Percentiles rank a stretch among this genome's conserved stretches.
Evolutionary conservation across 2,797 vertebrate species (phyloP).

Genomic region (Aldrovandia affinis): DNA sequence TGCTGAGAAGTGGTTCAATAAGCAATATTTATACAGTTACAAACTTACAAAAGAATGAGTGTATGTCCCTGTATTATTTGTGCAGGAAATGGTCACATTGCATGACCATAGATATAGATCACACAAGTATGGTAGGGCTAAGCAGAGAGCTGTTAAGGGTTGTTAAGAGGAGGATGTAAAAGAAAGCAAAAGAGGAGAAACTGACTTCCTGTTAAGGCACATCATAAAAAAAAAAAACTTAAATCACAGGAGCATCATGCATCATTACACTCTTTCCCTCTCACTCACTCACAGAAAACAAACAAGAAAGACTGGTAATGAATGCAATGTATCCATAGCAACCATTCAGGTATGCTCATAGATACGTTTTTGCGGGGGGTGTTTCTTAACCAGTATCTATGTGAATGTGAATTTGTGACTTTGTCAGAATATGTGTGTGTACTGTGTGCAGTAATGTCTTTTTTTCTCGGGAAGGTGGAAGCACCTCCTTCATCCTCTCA

Average conservation of each 20-base stretch:
- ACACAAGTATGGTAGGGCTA: neutral
- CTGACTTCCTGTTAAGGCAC: slow-evolving; percentile 37
- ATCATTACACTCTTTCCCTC: slow-evolving; percentile 22
- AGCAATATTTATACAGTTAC: neutral
- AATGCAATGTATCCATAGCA: slow-evolving; percentile 13
- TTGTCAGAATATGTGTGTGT: neutral
- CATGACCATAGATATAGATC: neutral
- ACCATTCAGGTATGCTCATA: slow-evolving; percentile 14
- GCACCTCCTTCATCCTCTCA: slow-evolving; percentile 28
- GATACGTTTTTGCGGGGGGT: slow-evolving; percentile 55
- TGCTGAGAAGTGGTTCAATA: neutral
- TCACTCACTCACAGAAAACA: slow-evolving; percentile 19
- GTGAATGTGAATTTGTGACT: slow-evolving; percentile 43
- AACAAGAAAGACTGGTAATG: slow-evolving; percentile 29
- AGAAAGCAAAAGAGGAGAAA: slow-evolving; percentile 44
- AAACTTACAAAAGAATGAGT: neutral
- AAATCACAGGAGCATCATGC: slow-evolving; percentile 55
- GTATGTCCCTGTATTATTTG: neutral
- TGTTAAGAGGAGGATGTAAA: slow-evolving; percentile 23
- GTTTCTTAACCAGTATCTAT: slow-evolving; percentile 53
- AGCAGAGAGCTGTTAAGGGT: neutral
- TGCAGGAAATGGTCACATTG: neutral
- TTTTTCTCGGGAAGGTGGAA: slow-evolving; percentile 47
- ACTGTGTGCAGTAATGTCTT: neutral
- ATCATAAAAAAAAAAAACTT: slow-evolving; percentile 45